phyloP scores from a whole-genome alignment of 2,113 vertebrate genomes.

The Ranitomeya variabilis region DNA sequence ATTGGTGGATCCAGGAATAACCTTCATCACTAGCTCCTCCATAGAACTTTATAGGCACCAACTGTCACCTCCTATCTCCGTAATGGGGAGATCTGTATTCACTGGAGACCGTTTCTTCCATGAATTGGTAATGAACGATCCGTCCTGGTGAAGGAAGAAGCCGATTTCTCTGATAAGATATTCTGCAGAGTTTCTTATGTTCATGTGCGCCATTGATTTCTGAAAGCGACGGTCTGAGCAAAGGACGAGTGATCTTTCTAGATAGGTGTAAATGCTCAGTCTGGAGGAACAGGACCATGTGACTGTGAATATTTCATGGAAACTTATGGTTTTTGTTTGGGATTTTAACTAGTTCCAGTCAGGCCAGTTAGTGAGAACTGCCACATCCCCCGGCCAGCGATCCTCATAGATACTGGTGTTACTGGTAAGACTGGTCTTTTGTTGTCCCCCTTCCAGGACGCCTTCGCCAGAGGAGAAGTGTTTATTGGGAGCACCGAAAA shows the following conservation, averaged over 20 bases:
- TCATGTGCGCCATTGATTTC: no score
- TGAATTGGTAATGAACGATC: no score
- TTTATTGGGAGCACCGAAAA: constrained; percentile 97
- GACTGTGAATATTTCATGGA: neutral
- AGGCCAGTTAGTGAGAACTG: neutral
- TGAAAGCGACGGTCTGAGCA: no score
- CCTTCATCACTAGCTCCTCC: neutral
- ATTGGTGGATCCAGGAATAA: neutral
- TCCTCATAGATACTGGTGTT: neutral
- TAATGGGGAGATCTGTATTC: no score
- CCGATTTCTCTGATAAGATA: no score
- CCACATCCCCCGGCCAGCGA: neutral
- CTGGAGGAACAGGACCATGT: neutral
- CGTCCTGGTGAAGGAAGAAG: no score
- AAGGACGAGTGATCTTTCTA: neutral
- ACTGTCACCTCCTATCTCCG: no score
- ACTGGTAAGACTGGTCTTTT: neutral
- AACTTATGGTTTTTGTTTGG: neutral
- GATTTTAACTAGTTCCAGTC: neutral
- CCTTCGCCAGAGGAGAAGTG: constrained; percentile 92
- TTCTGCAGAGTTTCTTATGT: no score
- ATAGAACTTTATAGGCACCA: no score
- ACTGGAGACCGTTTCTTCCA: no score
- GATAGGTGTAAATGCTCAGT: neutral
- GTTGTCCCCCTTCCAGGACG: constrained; percentile 76